These are phyloP conservation scores for Drosophila merina DNA, from an alignment of 2,888 invertebrate genomes.

Conservation along the genomic window DNA sequence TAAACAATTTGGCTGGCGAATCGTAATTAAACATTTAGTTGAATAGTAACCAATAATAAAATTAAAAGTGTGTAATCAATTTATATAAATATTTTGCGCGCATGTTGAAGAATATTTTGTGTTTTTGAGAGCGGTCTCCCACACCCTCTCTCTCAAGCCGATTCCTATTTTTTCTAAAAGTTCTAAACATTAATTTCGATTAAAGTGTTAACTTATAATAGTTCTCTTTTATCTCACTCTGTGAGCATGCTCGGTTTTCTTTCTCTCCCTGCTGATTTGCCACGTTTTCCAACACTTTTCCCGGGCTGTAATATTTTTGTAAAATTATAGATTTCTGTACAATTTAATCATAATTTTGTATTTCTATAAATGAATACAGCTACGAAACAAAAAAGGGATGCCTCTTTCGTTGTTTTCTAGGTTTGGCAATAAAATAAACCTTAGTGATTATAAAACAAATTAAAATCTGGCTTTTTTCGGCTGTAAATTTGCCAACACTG, in stretches of 20 bases:
- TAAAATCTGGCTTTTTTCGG: slow-evolving; percentile 4
- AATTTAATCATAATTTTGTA: not conserved
- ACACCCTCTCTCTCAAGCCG: slow-evolving; percentile 7
- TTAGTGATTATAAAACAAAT: not conserved
- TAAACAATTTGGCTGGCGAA: slow-evolving; percentile 53
- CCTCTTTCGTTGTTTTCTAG: not conserved
- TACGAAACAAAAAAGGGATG: not conserved
- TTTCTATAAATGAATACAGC: not conserved
- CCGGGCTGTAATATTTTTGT: slow-evolving; percentile 16
- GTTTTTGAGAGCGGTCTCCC: slow-evolving; percentile 23
- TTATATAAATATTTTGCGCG: slow-evolving; percentile 42
- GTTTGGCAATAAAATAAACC: not conserved
- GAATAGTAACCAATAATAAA: not conserved
- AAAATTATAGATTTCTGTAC: not conserved
- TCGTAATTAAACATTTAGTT: slow-evolving; percentile 21
- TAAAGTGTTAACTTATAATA: slow-evolving; percentile 28
- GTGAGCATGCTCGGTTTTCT: slow-evolving; percentile 1
- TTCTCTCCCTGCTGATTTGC: slow-evolving; percentile 35
- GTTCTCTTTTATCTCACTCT: slow-evolving; percentile 44
- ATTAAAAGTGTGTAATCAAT: slow-evolving; percentile 29
- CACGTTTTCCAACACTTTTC: slow-evolving; percentile 47
- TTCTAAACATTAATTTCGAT: slow-evolving; percentile 23
- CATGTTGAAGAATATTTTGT: slow-evolving; percentile 36
- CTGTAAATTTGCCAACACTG: slow-evolving; percentile 9
- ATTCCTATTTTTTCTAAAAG: slow-evolving; percentile 8